These are phyloP conservation scores for Cossypha niveicapilla DNA, from an alignment of 2,797 vertebrate genomes.

Conservation along the genomic window DNA sequence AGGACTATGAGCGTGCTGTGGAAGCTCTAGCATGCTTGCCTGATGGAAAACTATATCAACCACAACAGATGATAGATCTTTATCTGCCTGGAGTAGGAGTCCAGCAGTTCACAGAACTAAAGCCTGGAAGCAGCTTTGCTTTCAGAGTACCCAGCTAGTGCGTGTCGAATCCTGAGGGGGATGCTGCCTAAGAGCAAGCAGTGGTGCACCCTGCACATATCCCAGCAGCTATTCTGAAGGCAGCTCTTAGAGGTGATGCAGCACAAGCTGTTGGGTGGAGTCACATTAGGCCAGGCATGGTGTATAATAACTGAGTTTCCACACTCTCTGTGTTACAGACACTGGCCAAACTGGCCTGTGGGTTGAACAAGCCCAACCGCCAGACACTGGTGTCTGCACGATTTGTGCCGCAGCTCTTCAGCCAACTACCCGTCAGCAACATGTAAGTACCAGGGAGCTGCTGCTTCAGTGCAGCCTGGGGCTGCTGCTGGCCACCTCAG, in stretches of 20 bases:
- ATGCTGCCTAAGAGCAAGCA: not conserved
- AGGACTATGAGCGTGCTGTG: not conserved
- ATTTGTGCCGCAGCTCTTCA: conserved; percentile 87
- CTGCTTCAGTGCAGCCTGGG: not conserved
- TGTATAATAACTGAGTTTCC: not conserved
- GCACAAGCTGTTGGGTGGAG: not conserved
- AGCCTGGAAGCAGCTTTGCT: not conserved
- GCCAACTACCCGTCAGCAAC: conserved; percentile 83
- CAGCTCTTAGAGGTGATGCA: not conserved
- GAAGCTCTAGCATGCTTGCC: not conserved
- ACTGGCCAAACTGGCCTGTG: conserved; percentile 92
- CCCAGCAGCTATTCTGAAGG: not conserved
- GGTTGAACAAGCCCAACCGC: conserved; percentile 93
- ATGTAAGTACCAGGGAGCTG: conserved; percentile 80
- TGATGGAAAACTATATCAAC: not conserved
- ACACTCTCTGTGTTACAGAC: conserved; percentile 75
- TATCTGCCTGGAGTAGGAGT: not conserved
- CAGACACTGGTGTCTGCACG: conserved; percentile 87
- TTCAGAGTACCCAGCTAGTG: not conserved
- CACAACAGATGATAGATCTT: not conserved
- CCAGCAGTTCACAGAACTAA: not conserved
- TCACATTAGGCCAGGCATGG: not conserved
- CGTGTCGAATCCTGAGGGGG: not conserved
- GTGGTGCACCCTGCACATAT: fast-evolving
- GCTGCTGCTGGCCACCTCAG: not conserved